Evolutionary conservation across 2,888 invertebrate species (phyloP).

Genomic region (Protonemura montana): DNA sequence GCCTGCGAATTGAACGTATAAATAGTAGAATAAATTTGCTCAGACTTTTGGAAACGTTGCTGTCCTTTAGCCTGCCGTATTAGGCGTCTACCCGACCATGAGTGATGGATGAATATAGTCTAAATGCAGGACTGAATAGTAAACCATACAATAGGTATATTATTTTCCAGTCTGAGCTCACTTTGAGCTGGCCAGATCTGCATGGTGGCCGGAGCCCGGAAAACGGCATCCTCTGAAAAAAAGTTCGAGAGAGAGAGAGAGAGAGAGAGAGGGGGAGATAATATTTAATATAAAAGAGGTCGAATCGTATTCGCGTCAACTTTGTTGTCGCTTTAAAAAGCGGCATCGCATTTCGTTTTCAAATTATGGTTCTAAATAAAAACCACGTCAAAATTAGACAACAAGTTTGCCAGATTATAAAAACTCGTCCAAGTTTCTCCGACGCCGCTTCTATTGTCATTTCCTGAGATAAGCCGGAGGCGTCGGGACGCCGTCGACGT

Average conservation of each 20-base stretch:
- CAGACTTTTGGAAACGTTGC: background rate
- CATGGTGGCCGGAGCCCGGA: background rate
- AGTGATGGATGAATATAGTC: background rate
- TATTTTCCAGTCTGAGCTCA: background rate
- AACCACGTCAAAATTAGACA: constrained; percentile 4
- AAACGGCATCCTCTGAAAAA: background rate
- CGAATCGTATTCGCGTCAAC: background rate
- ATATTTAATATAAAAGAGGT: background rate
- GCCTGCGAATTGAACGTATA: background rate
- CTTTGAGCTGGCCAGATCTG: background rate
- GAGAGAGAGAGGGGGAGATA: background rate
- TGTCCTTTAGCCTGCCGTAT: background rate
- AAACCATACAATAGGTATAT: background rate
- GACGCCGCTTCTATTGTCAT: background rate
- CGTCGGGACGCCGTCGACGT: background rate
- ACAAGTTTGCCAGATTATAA: background rate
- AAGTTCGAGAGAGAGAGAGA: too few relatives aligned
- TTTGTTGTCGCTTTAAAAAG: background rate
- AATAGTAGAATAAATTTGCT: background rate
- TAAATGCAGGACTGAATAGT: background rate
- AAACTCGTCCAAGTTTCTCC: background rate
- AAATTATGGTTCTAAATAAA: background rate
- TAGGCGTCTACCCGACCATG: background rate
- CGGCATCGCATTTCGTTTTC: background rate
- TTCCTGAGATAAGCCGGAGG: constrained; percentile 17